These are phyloP conservation scores for Abscondita cerata DNA, from an alignment of 2,888 invertebrate species.

Conservation along the genomic window DNA sequence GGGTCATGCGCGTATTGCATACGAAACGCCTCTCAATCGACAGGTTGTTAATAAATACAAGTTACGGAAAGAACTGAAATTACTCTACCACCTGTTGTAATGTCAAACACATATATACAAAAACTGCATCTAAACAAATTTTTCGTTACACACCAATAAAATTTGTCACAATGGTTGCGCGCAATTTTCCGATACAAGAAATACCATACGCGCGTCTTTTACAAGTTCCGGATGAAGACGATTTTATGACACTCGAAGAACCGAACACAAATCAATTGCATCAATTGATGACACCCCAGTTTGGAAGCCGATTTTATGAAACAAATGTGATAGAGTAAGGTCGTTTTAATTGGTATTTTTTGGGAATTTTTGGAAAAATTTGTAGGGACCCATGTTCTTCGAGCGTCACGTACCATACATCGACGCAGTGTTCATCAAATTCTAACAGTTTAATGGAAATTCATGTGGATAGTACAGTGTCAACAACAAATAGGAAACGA, in stretches of 20 bases:
- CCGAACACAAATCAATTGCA: constrained; percentile 53
- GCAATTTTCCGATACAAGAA: constrained; percentile 57
- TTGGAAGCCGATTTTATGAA: constrained; percentile 55
- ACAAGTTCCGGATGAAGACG: constrained; percentile 56
- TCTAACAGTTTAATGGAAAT: constrained; percentile 49
- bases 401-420: constrained; percentile 44
- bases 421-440: constrained; percentile 43
- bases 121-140: constrained; percentile 13
- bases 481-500: constrained; percentile 56
- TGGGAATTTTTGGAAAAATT: constrained; percentile 26
- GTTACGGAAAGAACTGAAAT: constrained; percentile 38
- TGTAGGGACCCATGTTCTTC: constrained; percentile 54
- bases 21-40: constrained; percentile 32
- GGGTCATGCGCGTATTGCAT: constrained; percentile 30
- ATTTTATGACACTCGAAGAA: constrained; percentile 58
- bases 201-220: constrained; percentile 56
- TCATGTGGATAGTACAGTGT: constrained; percentile 50
- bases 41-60: constrained; percentile 38
- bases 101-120: constrained; percentile 6
- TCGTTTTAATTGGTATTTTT: constrained; percentile 13
- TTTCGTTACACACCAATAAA: not conserved
- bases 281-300: constrained; percentile 47
- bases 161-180: constrained; percentile 52
- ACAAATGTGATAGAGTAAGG: constrained; percentile 56
- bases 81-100: constrained; percentile 33